These are phyloP conservation scores for Caenorhabditis wallacei DNA, from an alignment of 2,888 invertebrate species.

Conservation along the genomic window DNA sequence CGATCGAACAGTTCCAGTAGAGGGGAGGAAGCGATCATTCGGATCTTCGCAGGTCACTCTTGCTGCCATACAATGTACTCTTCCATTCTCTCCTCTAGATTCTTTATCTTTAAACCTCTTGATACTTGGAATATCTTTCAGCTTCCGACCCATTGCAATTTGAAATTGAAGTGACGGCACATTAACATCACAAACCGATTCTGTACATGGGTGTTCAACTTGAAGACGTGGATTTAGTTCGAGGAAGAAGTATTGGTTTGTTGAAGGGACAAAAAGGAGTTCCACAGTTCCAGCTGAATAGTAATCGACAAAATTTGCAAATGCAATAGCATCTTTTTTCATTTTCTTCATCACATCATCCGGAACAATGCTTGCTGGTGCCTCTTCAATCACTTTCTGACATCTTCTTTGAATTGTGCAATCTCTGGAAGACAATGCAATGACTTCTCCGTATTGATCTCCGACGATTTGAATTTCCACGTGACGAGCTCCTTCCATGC, in stretches of 20 bases:
- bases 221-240: conserved; percentile 92
- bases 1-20: conserved; percentile 89
- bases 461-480: conserved; percentile 97
- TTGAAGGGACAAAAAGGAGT: conserved; percentile 91
- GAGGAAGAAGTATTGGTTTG: conserved; percentile 93
- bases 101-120: conserved; percentile 27
- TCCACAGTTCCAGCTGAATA: conserved; percentile 98
- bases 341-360: conserved; percentile 94
- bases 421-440: conserved; percentile 97
- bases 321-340: conserved; percentile 94
- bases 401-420: conserved; percentile 98
- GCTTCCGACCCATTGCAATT: conserved; percentile 94
- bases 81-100: conserved; percentile 7
- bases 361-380: conserved; percentile 95
- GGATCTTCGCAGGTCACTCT: conserved; percentile 94
- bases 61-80: conserved; percentile 88
- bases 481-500: conserved; percentile 95
- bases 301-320: conserved; percentile 99
- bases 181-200: conserved; percentile 99
- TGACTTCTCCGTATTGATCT: conserved; percentile 95
- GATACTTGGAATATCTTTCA: conserved; percentile 42
- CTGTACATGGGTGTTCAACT: conserved; percentile 99
- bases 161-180: conserved; percentile 97
- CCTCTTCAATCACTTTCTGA: conserved; percentile 99
- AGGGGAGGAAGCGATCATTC: conserved; percentile 85